phyloP scores from a whole-genome alignment of 2,113 vertebrate genomes.

The Chamaetylas fuelleborni region DNA sequence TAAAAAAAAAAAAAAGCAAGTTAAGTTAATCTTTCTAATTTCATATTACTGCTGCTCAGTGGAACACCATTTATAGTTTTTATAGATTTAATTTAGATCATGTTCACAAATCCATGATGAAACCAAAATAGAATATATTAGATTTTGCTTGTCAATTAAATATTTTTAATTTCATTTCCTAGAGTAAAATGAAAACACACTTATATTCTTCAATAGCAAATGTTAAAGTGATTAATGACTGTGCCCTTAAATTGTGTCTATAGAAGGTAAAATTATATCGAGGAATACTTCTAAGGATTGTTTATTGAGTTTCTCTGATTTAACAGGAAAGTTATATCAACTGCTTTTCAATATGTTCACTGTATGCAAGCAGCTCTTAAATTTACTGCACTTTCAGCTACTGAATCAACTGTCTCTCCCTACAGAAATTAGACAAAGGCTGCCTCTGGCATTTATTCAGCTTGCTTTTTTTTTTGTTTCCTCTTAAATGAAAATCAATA shows the following conservation, averaged over 20 bases:
- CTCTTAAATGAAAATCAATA: slow-evolving; percentile 25
- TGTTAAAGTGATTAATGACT: background rate
- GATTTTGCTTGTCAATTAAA: background rate
- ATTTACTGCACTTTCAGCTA: background rate
- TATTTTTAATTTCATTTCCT: background rate
- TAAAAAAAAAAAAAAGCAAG: background rate
- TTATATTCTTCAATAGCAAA: background rate
- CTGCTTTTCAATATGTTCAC: background rate
- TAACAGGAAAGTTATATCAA: background rate
- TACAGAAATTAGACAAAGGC: background rate
- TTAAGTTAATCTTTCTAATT: background rate
- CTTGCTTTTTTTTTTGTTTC: background rate
- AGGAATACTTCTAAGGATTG: background rate
- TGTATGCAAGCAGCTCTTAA: background rate
- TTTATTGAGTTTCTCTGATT: background rate
- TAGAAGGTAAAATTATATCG: background rate
- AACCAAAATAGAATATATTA: background rate
- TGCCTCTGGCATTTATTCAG: background rate
- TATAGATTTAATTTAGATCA: background rate
- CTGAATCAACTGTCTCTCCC: background rate
- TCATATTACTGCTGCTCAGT: background rate
- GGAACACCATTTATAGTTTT: background rate
- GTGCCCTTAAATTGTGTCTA: background rate
- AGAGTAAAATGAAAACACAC: background rate
- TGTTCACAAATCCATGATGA: background rate